These are phyloP conservation scores for Sprattus sprattus DNA, from an alignment of 2,113 vertebrate species.

Conservation along the genomic window DNA sequence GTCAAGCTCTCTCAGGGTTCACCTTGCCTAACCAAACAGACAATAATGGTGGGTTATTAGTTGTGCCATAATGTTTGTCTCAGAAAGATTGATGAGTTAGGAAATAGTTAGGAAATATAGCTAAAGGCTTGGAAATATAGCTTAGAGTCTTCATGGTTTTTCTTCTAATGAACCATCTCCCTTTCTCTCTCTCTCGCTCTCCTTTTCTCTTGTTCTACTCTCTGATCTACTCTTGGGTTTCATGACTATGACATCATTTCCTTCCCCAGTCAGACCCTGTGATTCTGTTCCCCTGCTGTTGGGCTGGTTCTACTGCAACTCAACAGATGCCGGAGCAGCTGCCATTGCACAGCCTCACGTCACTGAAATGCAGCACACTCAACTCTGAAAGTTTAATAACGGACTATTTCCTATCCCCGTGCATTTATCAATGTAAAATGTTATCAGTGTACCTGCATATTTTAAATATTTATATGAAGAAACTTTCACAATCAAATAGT, in stretches of 20 bases:
- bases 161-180: background rate
- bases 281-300: conserved; percentile 14
- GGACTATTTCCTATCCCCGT: background rate
- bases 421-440: background rate
- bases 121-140: background rate
- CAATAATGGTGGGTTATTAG: background rate
- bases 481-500: no score
- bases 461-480: background rate
- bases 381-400: background rate
- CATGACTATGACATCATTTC: conserved; percentile 7
- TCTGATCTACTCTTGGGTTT: conserved; percentile 18
- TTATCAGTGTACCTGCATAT: background rate
- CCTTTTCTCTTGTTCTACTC: background rate
- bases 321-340: background rate
- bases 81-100: background rate
- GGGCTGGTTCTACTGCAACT: background rate
- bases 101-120: background rate
- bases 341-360: background rate
- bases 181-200: background rate
- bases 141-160: background rate
- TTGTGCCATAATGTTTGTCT: background rate
- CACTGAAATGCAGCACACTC: background rate
- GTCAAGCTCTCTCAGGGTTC: background rate
- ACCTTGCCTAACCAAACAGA: background rate
- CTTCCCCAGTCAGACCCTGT: background rate